Percentiles rank a stretch among this genome's conserved stretches.
These are phyloP conservation scores for Glomeris maerens DNA, from an alignment of 1,140 invertebrate species.

Conservation along the genomic window DNA sequence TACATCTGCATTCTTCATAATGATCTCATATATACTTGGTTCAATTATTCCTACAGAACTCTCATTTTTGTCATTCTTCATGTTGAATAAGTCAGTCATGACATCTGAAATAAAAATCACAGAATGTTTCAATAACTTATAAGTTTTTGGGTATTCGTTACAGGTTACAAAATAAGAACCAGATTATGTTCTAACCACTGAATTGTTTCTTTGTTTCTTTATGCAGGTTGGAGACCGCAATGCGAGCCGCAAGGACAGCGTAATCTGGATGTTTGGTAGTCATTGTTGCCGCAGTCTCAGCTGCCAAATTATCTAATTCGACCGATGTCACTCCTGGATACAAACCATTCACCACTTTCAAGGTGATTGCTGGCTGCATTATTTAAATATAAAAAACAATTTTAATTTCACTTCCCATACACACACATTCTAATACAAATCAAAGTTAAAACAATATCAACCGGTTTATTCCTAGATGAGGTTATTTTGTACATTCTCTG, in stretches of 20 bases:
- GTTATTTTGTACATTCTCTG: too few relatives aligned
- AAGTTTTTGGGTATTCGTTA: not conserved
- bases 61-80: constrained; percentile 55
- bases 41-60: constrained; percentile 67
- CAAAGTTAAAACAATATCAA: not conserved
- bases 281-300: constrained; percentile 90
- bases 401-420: not conserved
- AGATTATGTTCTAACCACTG: constrained; percentile 48
- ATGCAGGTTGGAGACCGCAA: constrained; percentile 93
- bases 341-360: constrained; percentile 70
- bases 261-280: constrained; percentile 95
- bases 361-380: constrained; percentile 35
- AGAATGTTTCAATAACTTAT: not conserved
- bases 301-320: constrained; percentile 91
- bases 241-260: constrained; percentile 83
- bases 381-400: constrained; percentile 16
- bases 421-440: not conserved
- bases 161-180: not conserved
- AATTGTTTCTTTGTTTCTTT: constrained; percentile 89
- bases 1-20: constrained; percentile 70
- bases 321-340: constrained; percentile 93
- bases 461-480: not conserved
- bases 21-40: constrained; percentile 63
- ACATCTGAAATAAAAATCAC: constrained; percentile 55
- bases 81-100: constrained; percentile 69